These are phyloP conservation scores for Platycheirus albimanus DNA, from an alignment of 2,888 invertebrate genomes.

Conservation along the genomic window DNA sequence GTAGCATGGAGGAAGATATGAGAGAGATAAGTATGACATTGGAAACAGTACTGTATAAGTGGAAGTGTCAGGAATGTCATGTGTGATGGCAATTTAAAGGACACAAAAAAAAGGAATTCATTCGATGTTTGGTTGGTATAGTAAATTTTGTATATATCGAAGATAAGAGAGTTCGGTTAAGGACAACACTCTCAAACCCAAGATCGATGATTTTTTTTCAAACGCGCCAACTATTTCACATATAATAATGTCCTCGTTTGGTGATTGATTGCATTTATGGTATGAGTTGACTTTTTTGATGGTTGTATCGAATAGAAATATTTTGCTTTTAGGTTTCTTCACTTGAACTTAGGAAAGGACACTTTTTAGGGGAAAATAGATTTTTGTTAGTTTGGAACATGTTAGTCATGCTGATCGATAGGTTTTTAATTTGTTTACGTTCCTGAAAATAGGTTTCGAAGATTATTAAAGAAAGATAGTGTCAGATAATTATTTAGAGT, in stretches of 20 bases:
- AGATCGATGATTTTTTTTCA: conserved; percentile 11
- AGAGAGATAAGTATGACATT: conserved; percentile 22
- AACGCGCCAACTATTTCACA: conserved; percentile 10
- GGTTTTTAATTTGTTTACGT: conserved; percentile 20
- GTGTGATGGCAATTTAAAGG: neutral
- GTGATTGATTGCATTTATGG: conserved; percentile 25
- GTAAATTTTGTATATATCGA: neutral
- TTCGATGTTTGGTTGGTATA: neutral
- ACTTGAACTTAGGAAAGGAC: too few relatives aligned
- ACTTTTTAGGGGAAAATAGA: neutral
- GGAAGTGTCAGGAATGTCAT: conserved; percentile 38
- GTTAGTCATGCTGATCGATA: neutral
- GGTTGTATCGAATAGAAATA: too few relatives aligned
- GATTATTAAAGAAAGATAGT: neutral
- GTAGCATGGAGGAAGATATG: conserved; percentile 7
- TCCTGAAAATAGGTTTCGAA: neutral
- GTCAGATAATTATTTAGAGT: too few relatives aligned
- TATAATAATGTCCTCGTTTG: neutral
- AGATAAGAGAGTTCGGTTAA: conserved; percentile 8
- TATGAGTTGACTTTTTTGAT: conserved; percentile 8
- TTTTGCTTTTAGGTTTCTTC: too few relatives aligned
- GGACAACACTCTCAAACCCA: neutral
- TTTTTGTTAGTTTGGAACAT: neutral
- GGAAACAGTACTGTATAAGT: conserved; percentile 7
- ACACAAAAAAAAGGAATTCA: neutral